phyloP scores from a whole-genome alignment of 2,888 invertebrate genomes.

The Achlya flavicornis region DNA sequence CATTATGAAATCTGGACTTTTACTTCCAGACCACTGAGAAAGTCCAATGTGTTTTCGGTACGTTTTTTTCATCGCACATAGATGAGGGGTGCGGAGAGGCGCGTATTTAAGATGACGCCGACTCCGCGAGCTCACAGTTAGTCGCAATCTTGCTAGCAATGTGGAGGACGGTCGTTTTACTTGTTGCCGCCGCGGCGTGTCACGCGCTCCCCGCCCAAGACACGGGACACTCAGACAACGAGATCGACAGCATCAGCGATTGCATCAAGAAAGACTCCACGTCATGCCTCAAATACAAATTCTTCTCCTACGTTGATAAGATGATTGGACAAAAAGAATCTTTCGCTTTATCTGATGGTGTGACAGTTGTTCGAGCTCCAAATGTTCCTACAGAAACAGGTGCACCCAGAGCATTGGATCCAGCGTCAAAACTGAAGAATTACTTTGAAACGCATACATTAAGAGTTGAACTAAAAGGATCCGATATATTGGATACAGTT shows the following conservation, averaged over 20 bases:
- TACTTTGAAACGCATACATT: slow-evolving; percentile 92
- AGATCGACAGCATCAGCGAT: slow-evolving; percentile 91
- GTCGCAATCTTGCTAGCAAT: slow-evolving; percentile 62
- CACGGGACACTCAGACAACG: slow-evolving; percentile 88
- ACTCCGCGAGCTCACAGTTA: slow-evolving; percentile 67
- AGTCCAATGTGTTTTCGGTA: slow-evolving; percentile 70
- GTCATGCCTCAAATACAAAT: slow-evolving; percentile 93
- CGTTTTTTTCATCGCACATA: slow-evolving; percentile 55
- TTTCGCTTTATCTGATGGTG: slow-evolving; percentile 91
- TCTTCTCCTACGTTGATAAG: slow-evolving; percentile 94
- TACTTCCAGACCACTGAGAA: slow-evolving; percentile 75
- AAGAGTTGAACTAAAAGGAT: slow-evolving; percentile 92
- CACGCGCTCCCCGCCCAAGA: slow-evolving; percentile 89
- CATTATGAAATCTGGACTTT: slow-evolving; percentile 78
- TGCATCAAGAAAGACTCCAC: slow-evolving; percentile 93
- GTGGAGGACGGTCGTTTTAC: slow-evolving; percentile 67
- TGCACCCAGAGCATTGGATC: slow-evolving; percentile 89
- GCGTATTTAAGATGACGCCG: slow-evolving; percentile 68
- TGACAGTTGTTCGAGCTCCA: slow-evolving; percentile 91
- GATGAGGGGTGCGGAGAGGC: slow-evolving; percentile 63
- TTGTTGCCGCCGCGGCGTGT: slow-evolving; percentile 78
- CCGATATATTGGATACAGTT: slow-evolving; percentile 91
- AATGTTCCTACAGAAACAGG: slow-evolving; percentile 89
- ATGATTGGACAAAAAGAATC: slow-evolving; percentile 91
- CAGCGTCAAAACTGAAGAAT: slow-evolving; percentile 87